Percentiles rank a stretch among this genome's conserved stretches.
These are phyloP conservation scores for Leucania comma DNA, from an alignment of 2,888 invertebrate species.

Conservation along the genomic window DNA sequence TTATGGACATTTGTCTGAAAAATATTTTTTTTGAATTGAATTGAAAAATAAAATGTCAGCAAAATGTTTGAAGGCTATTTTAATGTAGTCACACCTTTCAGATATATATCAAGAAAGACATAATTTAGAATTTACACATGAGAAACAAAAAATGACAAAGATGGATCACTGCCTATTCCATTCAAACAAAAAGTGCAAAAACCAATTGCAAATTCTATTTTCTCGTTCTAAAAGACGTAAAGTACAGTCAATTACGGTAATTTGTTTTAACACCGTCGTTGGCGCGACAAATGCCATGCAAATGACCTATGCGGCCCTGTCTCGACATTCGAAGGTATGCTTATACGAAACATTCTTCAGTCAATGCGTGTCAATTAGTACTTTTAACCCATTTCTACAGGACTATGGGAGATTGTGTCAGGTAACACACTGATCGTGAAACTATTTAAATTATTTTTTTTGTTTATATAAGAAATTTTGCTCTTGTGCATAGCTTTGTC, in stretches of 20 bases:
- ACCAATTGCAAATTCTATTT: constrained; percentile 17
- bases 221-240: constrained; percentile 22
- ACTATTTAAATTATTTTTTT: neutral
- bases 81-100: too few species aligned
- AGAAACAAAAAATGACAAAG: neutral
- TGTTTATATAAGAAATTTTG: constrained; percentile 3
- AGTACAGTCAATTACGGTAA: constrained; percentile 57
- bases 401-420: constrained; percentile 27
- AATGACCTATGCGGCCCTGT: constrained; percentile 50
- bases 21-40: too few species aligned
- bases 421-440: constrained; percentile 10
- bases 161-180: neutral
- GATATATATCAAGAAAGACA: too few species aligned
- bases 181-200: constrained; percentile 20
- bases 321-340: constrained; percentile 43
- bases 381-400: constrained; percentile 44
- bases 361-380: constrained; percentile 53
- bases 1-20: too few species aligned
- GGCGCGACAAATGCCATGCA: constrained; percentile 59
- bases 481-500: too few species aligned
- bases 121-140: neutral
- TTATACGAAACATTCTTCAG: constrained; percentile 36
- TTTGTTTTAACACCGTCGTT: constrained; percentile 50
- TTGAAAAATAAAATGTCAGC: too few species aligned
- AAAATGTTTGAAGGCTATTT: too few species aligned